These are phyloP conservation scores for Plebejus argus DNA, from an alignment of 2,888 invertebrate genomes.

Conservation along the genomic window DNA sequence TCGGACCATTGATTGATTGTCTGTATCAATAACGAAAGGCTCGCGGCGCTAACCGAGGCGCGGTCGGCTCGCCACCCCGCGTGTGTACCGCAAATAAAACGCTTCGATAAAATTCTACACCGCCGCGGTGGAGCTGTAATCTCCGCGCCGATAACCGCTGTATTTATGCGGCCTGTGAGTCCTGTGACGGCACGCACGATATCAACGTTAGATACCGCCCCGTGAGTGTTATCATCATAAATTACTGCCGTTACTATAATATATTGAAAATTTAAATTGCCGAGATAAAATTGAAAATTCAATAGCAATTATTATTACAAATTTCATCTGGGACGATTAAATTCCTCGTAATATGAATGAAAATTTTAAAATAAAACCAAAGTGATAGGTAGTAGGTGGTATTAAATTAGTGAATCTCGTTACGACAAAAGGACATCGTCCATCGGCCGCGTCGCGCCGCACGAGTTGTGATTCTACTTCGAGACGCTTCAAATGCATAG, in stretches of 20 bases:
- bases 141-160: neutral
- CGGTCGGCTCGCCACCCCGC: neutral
- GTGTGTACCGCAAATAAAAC: neutral
- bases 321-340: neutral
- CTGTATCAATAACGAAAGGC: neutral
- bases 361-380: neutral
- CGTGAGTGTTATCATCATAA: neutral
- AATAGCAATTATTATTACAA: neutral
- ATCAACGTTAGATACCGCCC: neutral
- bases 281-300: neutral
- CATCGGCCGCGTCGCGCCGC: neutral
- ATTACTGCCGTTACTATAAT: neutral
- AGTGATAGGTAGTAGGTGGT: neutral
- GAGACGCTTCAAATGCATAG: neutral
- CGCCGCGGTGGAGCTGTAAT: neutral
- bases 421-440: neutral
- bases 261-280: neutral
- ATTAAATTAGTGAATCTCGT: neutral
- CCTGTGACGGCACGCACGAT: neutral
- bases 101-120: neutral
- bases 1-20: neutral
- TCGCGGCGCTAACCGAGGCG: neutral
- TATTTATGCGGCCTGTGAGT: constrained; percentile 6
- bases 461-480: neutral
- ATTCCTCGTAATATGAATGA: neutral